Conservation (phyloP, 1,140 invertebrate genomes). For the fruit fly (Drosophila melanogaster) region DNA sequence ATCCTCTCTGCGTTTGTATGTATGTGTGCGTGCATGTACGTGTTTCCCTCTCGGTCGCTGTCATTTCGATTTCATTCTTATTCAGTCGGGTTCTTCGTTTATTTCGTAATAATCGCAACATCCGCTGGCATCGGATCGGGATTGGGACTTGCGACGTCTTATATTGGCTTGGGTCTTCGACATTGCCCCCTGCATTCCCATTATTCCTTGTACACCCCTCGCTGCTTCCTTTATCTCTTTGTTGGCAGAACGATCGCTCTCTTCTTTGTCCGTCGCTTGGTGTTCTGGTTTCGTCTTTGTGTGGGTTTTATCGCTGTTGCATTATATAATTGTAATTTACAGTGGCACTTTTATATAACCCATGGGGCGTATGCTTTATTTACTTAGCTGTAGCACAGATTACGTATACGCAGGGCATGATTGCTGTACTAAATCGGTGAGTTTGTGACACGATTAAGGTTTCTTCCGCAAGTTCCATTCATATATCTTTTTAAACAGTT, state of each 20-base stretch:
- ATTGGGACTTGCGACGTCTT: slow-evolving; percentile 35
- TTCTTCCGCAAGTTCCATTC: neutral
- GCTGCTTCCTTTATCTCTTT: slow-evolving; percentile 34
- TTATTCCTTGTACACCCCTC: neutral
- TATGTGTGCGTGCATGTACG: neutral
- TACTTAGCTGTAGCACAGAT: slow-evolving; percentile 18
- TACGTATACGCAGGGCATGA: slow-evolving; percentile 42
- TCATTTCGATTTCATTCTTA: slow-evolving; percentile 73
- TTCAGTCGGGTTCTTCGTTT: slow-evolving; percentile 60
- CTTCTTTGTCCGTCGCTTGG: slow-evolving; percentile 21
- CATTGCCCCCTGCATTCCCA: slow-evolving; percentile 5
- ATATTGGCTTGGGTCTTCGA: slow-evolving; percentile 39
- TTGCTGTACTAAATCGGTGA: slow-evolving; percentile 3
- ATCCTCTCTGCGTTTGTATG: slow-evolving; percentile 11
- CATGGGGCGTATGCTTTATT: slow-evolving; percentile 48
- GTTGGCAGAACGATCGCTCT: slow-evolving; percentile 44
- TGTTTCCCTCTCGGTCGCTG: slow-evolving; percentile 8
- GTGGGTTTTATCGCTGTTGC: slow-evolving; percentile 53
- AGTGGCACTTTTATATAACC: slow-evolving; percentile 51
- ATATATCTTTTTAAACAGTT: too few species aligned
- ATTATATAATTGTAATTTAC: slow-evolving; percentile 73
- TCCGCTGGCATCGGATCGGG: slow-evolving; percentile 58
- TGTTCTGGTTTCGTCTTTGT: slow-evolving; percentile 30
- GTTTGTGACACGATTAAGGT: neutral
- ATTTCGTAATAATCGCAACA: slow-evolving; percentile 82